A percentile compares a stretch with the other conserved stretches of the same genome.
phyloP scores from a whole-genome alignment of 2,888 invertebrate genomes.

The Spicauda simplicius region DNA sequence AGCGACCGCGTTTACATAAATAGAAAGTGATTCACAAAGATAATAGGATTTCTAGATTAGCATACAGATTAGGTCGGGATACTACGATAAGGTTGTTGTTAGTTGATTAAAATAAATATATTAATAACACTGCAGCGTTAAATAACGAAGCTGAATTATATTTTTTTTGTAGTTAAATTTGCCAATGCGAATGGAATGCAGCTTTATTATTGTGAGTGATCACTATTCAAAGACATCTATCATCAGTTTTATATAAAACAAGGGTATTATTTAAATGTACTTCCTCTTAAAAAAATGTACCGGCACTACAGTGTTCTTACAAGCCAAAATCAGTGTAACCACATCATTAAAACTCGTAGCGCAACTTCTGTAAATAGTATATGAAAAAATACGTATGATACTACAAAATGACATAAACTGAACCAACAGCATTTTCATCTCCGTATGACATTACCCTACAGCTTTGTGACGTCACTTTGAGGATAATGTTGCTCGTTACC shows the following conservation, averaged over 20 bases:
- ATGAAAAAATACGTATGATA: too few relatives aligned
- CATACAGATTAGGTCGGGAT: neutral
- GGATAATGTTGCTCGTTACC: neutral
- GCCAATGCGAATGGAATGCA: too few relatives aligned
- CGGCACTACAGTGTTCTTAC: too few relatives aligned
- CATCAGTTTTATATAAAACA: too few relatives aligned
- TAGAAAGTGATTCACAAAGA: neutral
- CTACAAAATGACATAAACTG: neutral
- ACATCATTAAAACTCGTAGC: too few relatives aligned
- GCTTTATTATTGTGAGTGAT: too few relatives aligned
- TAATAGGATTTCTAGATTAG: neutral
- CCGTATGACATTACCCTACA: neutral
- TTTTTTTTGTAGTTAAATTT: too few relatives aligned
- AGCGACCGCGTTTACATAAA: neutral
- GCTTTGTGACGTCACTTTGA: neutral
- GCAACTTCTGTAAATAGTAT: too few relatives aligned
- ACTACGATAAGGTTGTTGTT: slow-evolving; percentile 1
- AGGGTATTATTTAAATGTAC: too few relatives aligned
- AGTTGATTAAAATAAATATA: neutral
- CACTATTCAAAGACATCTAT: too few relatives aligned
- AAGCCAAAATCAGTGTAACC: too few relatives aligned
- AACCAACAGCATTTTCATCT: neutral
- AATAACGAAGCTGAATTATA: neutral
- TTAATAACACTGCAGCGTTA: neutral
- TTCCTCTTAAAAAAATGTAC: too few relatives aligned